These are phyloP conservation scores for Tenebrio molitor DNA, from an alignment of 1,140 invertebrate genomes.

Conservation along the genomic window DNA sequence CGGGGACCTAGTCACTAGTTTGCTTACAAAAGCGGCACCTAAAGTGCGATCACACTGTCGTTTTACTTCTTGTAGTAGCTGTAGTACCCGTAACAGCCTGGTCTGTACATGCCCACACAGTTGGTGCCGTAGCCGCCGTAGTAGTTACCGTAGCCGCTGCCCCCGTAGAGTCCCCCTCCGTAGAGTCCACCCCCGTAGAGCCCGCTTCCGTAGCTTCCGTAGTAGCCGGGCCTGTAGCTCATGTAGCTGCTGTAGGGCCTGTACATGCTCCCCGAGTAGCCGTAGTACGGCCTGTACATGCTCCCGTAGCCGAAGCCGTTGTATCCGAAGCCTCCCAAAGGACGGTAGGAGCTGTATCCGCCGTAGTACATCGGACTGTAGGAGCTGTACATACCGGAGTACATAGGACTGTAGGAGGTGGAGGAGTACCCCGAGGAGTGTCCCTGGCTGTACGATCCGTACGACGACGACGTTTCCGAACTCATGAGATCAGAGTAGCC, in stretches of 20 bases:
- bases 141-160: slow-evolving; percentile 16
- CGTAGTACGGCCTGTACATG: slow-evolving; percentile 32
- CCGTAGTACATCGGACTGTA: slow-evolving; percentile 13
- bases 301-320: slow-evolving; percentile 12
- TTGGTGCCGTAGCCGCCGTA: slow-evolving; percentile 23
- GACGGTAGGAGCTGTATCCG: slow-evolving; percentile 13
- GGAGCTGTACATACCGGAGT: no score
- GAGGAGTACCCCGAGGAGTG: background rate
- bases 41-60: background rate
- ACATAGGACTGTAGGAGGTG: background rate
- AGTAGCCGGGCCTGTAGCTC: slow-evolving; percentile 32
- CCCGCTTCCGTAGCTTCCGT: background rate
- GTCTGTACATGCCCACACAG: slow-evolving; percentile 40
- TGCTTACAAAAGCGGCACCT: background rate
- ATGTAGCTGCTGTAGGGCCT: slow-evolving; percentile 29
- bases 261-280: background rate
- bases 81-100: slow-evolving; percentile 28
- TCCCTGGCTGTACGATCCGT: slow-evolving; percentile 17
- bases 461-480: slow-evolving; percentile 15
- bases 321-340: slow-evolving; percentile 5
- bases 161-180: background rate
- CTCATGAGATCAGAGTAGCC: slow-evolving; percentile 11
- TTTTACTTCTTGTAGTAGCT: slow-evolving; percentile 31
- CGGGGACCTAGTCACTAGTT: background rate
- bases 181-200: slow-evolving; percentile 34